Percentiles rank a stretch among this genome's conserved stretches.
phyloP scores from a whole-genome alignment of 2,113 vertebrate genomes.

The Baryphthengus martii region DNA sequence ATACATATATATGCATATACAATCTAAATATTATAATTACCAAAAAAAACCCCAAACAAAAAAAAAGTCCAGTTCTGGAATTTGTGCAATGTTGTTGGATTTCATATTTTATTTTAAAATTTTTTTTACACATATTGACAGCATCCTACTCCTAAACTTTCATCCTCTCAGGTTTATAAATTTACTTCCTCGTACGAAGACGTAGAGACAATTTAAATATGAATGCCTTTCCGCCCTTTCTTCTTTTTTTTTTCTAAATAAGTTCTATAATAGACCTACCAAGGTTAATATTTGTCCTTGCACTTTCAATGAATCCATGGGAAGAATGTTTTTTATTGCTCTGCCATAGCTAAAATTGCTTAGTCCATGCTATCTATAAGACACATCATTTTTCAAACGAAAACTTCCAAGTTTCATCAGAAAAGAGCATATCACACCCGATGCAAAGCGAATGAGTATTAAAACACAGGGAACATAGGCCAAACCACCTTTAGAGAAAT shows the following conservation, averaged over 20 bases:
- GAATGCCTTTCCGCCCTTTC: conserved; percentile 48
- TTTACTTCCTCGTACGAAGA: conserved; percentile 30
- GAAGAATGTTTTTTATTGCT: conserved; percentile 74
- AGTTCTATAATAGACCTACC: conserved; percentile 67
- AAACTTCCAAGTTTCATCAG: conserved; percentile 64
- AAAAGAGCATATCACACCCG: conserved; percentile 48
- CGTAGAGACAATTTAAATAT: conserved; percentile 63
- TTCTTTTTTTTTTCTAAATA: conserved; percentile 60
- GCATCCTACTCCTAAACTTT: conserved; percentile 42
- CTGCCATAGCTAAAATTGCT: conserved; percentile 74
- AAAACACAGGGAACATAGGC: neutral
- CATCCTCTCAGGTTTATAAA: conserved; percentile 42
- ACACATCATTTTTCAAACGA: conserved; percentile 73
- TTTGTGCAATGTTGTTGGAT: neutral
- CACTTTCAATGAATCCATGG: conserved; percentile 64
- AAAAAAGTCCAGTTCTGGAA: neutral
- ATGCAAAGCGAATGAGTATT: conserved; percentile 57
- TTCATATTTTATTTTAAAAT: conserved; percentile 2
- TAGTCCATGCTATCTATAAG: conserved; percentile 64
- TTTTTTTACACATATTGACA: conserved; percentile 28
- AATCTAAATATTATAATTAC: neutral
- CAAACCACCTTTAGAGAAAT: conserved; percentile 4
- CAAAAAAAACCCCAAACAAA: neutral
- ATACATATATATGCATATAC: neutral
- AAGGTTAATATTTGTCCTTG: conserved; percentile 78